Conservation (phyloP, 1,140 invertebrate genomes). For the Lasioglossum albipes region DNA sequence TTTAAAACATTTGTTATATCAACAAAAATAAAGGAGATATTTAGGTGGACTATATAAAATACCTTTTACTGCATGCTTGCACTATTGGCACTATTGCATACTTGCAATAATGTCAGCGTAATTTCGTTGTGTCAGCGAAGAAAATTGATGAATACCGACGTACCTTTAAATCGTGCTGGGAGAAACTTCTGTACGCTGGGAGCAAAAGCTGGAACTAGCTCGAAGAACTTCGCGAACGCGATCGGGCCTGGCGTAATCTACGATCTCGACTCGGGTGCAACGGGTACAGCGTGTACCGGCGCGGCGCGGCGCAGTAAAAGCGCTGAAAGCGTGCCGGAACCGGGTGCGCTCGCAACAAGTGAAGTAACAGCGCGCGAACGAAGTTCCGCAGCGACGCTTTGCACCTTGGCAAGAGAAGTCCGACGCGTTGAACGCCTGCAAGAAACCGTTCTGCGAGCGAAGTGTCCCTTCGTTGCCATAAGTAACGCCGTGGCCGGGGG, state of each 20-base stretch:
- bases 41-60: too few species aligned
- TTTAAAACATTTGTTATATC: too few species aligned
- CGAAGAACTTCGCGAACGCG: neutral
- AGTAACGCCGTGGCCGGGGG: constrained; percentile 6
- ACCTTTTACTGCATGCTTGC: too few species aligned
- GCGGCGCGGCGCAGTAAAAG: neutral
- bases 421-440: neutral
- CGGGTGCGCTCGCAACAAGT: neutral
- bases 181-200: too few species aligned
- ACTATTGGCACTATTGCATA: too few species aligned
- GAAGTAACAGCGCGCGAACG: neutral
- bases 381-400: neutral
- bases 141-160: too few species aligned
- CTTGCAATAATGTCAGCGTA: too few species aligned
- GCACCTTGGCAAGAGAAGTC: neutral
- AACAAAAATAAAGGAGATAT: too few species aligned
- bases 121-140: too few species aligned
- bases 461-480: constrained; percentile 16
- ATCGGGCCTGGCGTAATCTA: neutral
- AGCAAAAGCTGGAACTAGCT: neutral
- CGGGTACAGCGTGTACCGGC: neutral
- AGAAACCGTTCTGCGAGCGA: neutral
- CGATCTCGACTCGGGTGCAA: neutral
- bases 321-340: neutral
- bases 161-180: too few species aligned